Base-by-base conservation (phyloP, 1,140 invertebrate species). In the Sitophilus oryzae region DNA sequence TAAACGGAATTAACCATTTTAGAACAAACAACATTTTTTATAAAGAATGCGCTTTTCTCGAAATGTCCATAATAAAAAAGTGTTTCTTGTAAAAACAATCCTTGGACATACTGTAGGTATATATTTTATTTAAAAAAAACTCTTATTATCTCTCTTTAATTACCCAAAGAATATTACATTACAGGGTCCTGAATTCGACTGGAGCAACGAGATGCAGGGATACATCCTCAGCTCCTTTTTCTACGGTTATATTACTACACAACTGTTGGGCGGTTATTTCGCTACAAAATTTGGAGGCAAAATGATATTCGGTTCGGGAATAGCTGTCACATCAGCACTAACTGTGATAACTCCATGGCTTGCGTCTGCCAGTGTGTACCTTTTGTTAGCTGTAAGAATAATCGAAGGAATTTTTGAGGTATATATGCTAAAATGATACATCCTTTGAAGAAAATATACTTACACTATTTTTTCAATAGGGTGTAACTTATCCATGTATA, bases 391-490 rank as follows among this genome's bases (percentile, higher is more conserved):
- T 1, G 74, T 92, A 0, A 74, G 93, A 60, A 81, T 95, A n/a
- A 67, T 93, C n/a, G 89, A 93, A 75, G 93, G 93, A 40, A 69
- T 96, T 23, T 92, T 88, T 69, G 91, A 95, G 79, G 89, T 91
- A n/a, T n/a, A n/a, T n/a, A n/a, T n/a, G n/a, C n/a, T n/a, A n/a
- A n/a, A n/a, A n/a, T n/a, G n/a, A n/a, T n/a, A n/a, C n/a, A n/a
- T n/a, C n/a, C n/a, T n/a, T n/a, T n/a, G n/a, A n/a, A n/a, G n/a
- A n/a, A n/a, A n/a, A n/a, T n/a, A n/a, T n/a, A n/a, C n/a, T n/a
- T n/a, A n/a, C n/a, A n/a, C n/a, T n/a, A n/a, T n/a, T n/a, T n/a
- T 10, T 2, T 52, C 5, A 30, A 6, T 66, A 91, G 88, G 91
- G 91, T 35, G 90, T 94, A 0, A 91, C 89, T 0, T 94, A 91